phyloP scores from a whole-genome alignment of 2,888 invertebrate genomes.

The Metellina segmentata region DNA sequence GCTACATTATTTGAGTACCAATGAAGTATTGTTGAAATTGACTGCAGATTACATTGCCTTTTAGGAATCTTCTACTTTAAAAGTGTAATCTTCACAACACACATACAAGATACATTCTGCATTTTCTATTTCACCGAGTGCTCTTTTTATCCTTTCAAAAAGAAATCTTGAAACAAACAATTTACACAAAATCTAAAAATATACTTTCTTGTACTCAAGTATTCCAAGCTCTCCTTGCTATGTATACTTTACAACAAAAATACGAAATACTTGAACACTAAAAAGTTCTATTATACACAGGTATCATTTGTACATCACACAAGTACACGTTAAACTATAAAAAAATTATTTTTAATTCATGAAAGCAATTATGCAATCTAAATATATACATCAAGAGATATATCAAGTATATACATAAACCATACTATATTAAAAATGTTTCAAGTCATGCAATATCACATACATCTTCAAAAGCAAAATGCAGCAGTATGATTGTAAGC shows the following conservation, averaged over 20 bases:
- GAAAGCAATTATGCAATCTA: background rate
- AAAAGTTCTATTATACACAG: background rate
- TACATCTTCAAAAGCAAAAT: background rate
- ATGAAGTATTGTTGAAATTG: too few relatives aligned
- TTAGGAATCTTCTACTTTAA: too few relatives aligned
- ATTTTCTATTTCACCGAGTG: too few relatives aligned
- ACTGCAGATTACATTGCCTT: too few relatives aligned
- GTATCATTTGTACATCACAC: background rate
- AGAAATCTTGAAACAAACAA: background rate
- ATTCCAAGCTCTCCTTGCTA: constrained; percentile 12
- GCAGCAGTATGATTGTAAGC: background rate
- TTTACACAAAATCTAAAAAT: background rate
- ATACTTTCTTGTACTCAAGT: constrained; percentile 19
- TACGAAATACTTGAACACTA: background rate
- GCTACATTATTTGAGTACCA: too few relatives aligned
- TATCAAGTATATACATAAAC: background rate
- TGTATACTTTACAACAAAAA: background rate
- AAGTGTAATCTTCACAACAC: too few relatives aligned
- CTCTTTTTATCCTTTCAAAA: background rate
- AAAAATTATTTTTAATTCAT: background rate
- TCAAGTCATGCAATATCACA: constrained; percentile 1
- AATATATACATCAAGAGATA: background rate
- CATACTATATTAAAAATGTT: background rate
- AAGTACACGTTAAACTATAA: background rate
- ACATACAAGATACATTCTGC: too few relatives aligned